Evolutionary conservation across 2,888 invertebrate species (phyloP).

Genomic region (Acleris cristana): DNA sequence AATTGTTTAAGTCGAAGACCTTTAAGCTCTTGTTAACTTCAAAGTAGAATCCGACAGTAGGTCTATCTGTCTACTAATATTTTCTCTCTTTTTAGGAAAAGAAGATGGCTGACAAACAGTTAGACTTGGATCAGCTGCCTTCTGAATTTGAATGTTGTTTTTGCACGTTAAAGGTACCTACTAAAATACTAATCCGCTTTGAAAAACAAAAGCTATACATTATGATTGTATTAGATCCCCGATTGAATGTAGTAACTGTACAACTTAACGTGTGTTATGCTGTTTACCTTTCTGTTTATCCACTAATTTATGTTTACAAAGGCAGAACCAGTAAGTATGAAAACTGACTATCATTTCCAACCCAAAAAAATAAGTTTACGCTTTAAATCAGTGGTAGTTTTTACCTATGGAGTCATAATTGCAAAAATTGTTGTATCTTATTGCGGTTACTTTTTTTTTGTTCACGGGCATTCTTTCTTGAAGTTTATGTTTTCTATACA

Average conservation of each 20-base stretch:
- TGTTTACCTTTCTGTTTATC: slow-evolving; percentile 24
- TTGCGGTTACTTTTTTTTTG: no score
- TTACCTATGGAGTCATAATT: no score
- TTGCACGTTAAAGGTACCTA: slow-evolving; percentile 95
- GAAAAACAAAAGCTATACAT: slow-evolving; percentile 11
- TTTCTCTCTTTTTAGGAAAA: slow-evolving; percentile 85
- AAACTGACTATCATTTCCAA: background rate
- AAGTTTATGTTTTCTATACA: no score
- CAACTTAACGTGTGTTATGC: slow-evolving; percentile 12
- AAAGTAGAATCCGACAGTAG: slow-evolving; percentile 17
- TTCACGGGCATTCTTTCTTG: no score
- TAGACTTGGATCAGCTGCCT: slow-evolving; percentile 94
- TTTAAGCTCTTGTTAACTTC: slow-evolving; percentile 13
- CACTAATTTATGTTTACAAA: slow-evolving; percentile 13
- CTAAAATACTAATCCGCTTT: slow-evolving; percentile 68
- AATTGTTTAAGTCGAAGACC: slow-evolving; percentile 4
- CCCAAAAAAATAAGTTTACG: no score
- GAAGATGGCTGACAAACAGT: slow-evolving; percentile 88
- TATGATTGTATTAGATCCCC: background rate
- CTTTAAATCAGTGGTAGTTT: no score
- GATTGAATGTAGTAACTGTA: background rate
- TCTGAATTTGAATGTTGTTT: slow-evolving; percentile 98
- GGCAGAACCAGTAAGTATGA: slow-evolving; percentile 29
- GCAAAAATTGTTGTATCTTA: no score
- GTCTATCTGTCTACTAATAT: slow-evolving; percentile 57